Evolutionary conservation across 2,797 vertebrate species (phyloP), one percentile per base, ranked within the genome.

Genomic region (Pipistrellus kuhlii): DNA sequence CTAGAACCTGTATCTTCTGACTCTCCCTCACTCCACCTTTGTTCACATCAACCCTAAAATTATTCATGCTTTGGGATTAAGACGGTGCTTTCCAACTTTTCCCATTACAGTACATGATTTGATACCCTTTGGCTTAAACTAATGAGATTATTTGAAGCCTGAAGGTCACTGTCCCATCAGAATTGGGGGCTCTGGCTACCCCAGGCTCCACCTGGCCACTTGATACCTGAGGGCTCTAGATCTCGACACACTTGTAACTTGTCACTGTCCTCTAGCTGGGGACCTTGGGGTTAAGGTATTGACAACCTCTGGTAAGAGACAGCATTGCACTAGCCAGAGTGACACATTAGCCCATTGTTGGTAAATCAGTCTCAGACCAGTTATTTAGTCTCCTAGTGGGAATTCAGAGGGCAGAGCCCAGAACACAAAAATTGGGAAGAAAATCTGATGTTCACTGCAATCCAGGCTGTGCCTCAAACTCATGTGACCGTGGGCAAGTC

Each of bases 381-480:
- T 64, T 78, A 66, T 6, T 92, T 25, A 38, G 84, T 72, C 32
- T 91, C 44, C 81, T 62, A 21, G n/a, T 62, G 23, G 44, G 64
- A 88, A 48, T 32, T 75, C 93, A 90, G 90, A 93, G 44, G 62
- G 46, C 88, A 94, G 55, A 85, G 48, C 44, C 62, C 78, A 90
- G 78, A 48, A 69, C 68, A 32, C 2, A 2, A 68, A 88, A 46
- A 69, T 10, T 35, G 15, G 75, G 38, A 91, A 92, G 88, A 90
- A 95, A 88, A 89, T 55, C 32, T 88, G 76, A 83, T 14, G 25
- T 92, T 18, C 8, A 17, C 48, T 46, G 87, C 82, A 51, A 4
- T 72, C 68, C 38, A 51, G 46, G n/a, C 48, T 83, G 57, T 64
- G 23, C n/a, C 44, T 92, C 72, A 82, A 82, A 76, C 55, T 89